These are phyloP conservation scores for Paramormyrops hopkinsi DNA, from an alignment of 2,797 vertebrate species.

Conservation along the genomic window DNA sequence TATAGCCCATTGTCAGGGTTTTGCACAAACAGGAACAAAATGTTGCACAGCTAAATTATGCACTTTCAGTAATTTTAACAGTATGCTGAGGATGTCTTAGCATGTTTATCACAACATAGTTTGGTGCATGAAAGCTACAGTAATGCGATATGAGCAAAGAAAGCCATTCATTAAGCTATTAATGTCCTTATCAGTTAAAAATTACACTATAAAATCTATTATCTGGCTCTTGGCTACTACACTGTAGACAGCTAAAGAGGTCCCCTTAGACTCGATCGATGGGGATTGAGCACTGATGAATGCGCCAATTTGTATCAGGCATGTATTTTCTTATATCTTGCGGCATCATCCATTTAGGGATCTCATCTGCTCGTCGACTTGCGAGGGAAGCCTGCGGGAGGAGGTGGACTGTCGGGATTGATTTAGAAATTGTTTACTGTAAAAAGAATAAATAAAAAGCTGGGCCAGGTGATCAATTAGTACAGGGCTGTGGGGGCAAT, in stretches of 20 bases:
- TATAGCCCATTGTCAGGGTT: not conserved
- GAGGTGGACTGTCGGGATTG: not conserved
- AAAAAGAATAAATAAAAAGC: conserved; percentile 26
- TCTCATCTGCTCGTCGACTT: conserved; percentile 18
- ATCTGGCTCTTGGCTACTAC: conserved; percentile 27
- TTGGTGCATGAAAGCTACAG: not conserved
- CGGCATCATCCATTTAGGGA: conserved; percentile 25
- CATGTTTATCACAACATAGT: not conserved
- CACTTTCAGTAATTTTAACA: not conserved
- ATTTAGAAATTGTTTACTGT: conserved; percentile 19
- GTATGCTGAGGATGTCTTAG: not conserved
- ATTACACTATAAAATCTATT: conserved; percentile 39
- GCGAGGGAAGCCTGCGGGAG: not conserved
- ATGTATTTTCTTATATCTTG: conserved; percentile 38
- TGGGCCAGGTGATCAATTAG: conserved; percentile 44
- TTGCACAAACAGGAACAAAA: not conserved
- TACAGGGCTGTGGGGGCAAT: conserved; percentile 35
- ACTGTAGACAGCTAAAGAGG: conserved; percentile 24
- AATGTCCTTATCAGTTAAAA: conserved; percentile 39
- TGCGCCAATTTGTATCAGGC: conserved; percentile 45
- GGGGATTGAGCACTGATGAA: conserved; percentile 46
- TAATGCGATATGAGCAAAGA: conserved; percentile 26
- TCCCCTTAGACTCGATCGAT: conserved; percentile 48
- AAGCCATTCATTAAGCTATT: conserved; percentile 37
- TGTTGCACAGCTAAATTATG: not conserved